Evolutionary conservation across 2,888 invertebrate genomes (phyloP).

Genomic region (Torymus auratus): DNA sequence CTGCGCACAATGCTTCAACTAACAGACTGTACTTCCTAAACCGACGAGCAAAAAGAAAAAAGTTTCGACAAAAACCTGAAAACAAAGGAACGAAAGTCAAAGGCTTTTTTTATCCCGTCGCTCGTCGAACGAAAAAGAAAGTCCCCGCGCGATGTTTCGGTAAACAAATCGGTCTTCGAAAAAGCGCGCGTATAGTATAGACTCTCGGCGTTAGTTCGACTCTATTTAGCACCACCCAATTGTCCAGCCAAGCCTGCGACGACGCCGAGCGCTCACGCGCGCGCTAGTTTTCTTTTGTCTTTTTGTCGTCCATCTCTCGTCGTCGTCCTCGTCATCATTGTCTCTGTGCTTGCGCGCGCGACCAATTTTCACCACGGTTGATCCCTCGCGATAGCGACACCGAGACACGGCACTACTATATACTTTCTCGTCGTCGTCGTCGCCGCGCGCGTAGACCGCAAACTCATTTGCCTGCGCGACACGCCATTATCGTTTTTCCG

Average conservation of each 20-base stretch:
- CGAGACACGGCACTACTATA: too few species aligned
- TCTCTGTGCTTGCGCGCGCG: background rate
- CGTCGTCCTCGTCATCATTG: background rate
- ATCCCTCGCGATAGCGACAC: background rate
- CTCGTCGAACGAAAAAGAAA: constrained; percentile 22
- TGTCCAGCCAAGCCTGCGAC: constrained; percentile 49
- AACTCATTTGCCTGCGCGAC: constrained; percentile 63
- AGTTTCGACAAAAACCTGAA: too few species aligned
- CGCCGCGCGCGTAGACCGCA: constrained; percentile 60
- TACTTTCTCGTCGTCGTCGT: constrained; percentile 60
- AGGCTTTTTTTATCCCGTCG: background rate
- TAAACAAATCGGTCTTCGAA: constrained; percentile 18
- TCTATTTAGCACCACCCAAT: constrained; percentile 55
- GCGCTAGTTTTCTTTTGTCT: constrained; percentile 6
- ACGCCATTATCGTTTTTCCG: constrained; percentile 46
- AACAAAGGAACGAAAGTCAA: background rate
- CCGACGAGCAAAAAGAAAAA: too few species aligned
- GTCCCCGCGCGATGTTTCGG: background rate
- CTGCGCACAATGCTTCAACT: too few species aligned
- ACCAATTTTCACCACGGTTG: constrained; percentile 42
- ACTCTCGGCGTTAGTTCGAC: constrained; percentile 38
- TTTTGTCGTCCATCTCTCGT: background rate
- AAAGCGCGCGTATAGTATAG: background rate
- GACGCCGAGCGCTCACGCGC: background rate
- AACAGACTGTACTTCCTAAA: too few species aligned